These are phyloP conservation scores for Tromatobia lineatoria DNA, from an alignment of 2,888 invertebrate species.

Conservation along the genomic window DNA sequence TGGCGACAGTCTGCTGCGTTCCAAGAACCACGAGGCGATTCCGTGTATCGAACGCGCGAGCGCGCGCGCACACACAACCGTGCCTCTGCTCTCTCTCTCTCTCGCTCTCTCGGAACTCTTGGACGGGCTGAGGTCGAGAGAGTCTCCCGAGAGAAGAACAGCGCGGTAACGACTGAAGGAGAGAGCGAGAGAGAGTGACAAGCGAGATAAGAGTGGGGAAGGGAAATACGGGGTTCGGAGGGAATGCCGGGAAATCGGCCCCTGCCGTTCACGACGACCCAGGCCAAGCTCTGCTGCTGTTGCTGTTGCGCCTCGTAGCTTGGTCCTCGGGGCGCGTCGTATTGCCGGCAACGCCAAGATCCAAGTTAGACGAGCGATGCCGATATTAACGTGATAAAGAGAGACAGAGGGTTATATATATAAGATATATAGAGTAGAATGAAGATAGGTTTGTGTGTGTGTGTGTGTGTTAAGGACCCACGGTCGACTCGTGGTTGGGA, in stretches of 20 bases:
- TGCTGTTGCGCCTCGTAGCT: constrained; percentile 40
- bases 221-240: constrained; percentile 4
- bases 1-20: constrained; percentile 85
- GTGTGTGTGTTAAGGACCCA: constrained; percentile 36
- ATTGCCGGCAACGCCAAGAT: constrained; percentile 24
- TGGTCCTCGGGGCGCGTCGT: constrained; percentile 34
- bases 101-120: constrained; percentile 37
- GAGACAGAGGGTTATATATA: background rate
- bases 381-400: background rate
- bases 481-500: background rate
- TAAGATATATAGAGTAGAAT: background rate
- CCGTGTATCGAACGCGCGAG: constrained; percentile 83
- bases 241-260: constrained; percentile 31
- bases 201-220: background rate
- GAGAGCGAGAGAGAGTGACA: constrained; percentile 40
- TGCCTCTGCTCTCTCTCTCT: constrained; percentile 28
- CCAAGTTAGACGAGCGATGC: constrained; percentile 13
- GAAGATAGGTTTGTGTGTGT: constrained; percentile 22
- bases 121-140: constrained; percentile 63
- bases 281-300: constrained; percentile 55
- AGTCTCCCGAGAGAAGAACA: constrained; percentile 68
- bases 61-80: constrained; percentile 58
- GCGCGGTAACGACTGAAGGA: constrained; percentile 62
- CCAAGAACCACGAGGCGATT: constrained; percentile 84
- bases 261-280: constrained; percentile 44